Evolutionary conservation across 2,888 invertebrate species (phyloP).

Genomic region (Monopis laevigella): DNA sequence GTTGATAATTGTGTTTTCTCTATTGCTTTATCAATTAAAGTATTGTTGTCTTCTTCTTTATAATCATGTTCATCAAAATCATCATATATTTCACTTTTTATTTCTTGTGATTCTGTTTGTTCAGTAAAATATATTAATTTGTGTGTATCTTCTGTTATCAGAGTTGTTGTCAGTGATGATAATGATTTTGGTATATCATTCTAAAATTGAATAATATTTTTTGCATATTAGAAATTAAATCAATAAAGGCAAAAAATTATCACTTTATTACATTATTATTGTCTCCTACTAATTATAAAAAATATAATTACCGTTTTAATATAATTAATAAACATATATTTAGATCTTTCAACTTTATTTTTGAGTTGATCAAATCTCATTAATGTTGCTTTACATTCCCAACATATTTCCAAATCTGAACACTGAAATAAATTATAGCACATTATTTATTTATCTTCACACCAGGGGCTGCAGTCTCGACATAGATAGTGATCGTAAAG

Average conservation of each 20-base stretch:
- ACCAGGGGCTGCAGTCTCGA: no score
- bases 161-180: conserved; percentile 12
- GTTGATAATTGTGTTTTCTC: neutral
- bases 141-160: neutral
- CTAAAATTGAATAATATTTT: conserved; percentile 13
- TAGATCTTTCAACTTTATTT: conserved; percentile 19
- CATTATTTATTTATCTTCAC: no score
- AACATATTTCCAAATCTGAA: conserved; percentile 23
- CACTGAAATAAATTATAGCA: neutral
- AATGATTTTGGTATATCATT: conserved; percentile 12
- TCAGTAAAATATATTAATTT: neutral
- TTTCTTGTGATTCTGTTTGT: neutral
- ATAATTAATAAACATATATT: conserved; percentile 12
- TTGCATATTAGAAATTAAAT: conserved; percentile 18
- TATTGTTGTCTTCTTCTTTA: conserved; percentile 2
- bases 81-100: neutral
- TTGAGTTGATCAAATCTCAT: conserved; percentile 22
- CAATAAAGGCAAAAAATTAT: no score
- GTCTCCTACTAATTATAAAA: no score
- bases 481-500: no score
- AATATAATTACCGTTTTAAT: no score
- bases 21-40: neutral
- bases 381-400: conserved; percentile 27
- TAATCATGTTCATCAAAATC: neutral
- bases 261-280: no score